These are phyloP conservation scores for Spisula subtruncata DNA, from an alignment of 2,888 invertebrate species.

Conservation along the genomic window DNA sequence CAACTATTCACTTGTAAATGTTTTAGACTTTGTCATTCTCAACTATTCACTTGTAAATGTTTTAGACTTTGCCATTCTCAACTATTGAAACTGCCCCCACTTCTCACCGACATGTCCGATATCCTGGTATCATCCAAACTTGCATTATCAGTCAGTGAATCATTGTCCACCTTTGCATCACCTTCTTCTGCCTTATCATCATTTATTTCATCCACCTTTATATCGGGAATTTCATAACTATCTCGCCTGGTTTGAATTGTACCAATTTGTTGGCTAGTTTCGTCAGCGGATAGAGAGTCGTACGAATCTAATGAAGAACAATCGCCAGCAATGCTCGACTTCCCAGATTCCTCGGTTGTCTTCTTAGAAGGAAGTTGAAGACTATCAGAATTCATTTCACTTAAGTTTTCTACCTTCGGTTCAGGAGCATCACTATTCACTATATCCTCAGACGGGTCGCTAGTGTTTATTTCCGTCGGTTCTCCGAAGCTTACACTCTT, in stretches of 20 bases:
- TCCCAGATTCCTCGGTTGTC: background rate
- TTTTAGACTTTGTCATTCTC: too few species aligned
- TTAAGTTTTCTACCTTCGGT: background rate
- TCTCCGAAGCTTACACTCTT: background rate
- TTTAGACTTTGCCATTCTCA: background rate
- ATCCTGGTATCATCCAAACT: background rate
- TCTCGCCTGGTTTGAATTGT: too few species aligned
- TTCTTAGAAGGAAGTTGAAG: background rate
- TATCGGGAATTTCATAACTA: too few species aligned
- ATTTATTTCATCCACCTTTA: too few species aligned
- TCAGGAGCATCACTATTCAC: background rate
- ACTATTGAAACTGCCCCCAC: background rate
- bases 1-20: too few species aligned
- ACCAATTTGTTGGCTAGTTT: too few species aligned
- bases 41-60: too few species aligned
- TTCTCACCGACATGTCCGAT: background rate
- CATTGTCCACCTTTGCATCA: background rate
- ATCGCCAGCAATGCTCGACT: background rate
- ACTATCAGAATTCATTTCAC: background rate
- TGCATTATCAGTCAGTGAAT: background rate
- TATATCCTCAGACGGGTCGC: background rate
- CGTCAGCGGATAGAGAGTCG: background rate
- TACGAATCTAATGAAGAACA: background rate
- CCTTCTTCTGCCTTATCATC: background rate
- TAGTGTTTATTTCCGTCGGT: background rate